These are phyloP conservation scores for Brenthis hecate DNA, from an alignment of 2,888 invertebrate genomes.

Conservation along the genomic window DNA sequence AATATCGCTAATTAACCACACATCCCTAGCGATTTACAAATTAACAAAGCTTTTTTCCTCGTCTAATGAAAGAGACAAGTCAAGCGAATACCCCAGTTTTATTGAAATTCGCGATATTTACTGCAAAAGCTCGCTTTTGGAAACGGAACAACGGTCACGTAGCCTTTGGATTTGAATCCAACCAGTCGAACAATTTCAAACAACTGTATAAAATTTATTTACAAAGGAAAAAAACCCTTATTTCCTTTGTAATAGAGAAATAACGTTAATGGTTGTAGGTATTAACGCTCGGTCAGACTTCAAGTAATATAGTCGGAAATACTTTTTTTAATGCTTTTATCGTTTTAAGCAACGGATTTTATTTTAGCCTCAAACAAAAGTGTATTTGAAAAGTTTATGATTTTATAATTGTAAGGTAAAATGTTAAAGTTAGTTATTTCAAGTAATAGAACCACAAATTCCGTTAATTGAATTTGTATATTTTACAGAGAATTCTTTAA, in stretches of 20 bases:
- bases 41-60: conserved; percentile 12
- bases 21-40: conserved; percentile 6
- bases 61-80: conserved; percentile 33
- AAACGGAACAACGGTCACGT: conserved; percentile 33
- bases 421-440: too few species aligned
- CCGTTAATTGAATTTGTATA: too few species aligned
- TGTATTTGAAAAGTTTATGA: too few species aligned
- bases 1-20: conserved; percentile 8
- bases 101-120: conserved; percentile 42
- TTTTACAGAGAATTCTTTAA: too few species aligned
- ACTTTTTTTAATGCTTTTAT: conserved; percentile 4
- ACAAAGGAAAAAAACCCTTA: conserved; percentile 16
- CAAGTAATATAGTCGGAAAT: conserved; percentile 18
- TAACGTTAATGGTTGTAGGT: not conserved
- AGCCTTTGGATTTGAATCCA: conserved; percentile 27
- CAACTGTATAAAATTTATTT: conserved; percentile 16
- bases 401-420: too few species aligned
- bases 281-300: conserved; percentile 19
- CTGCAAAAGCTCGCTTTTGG: conserved; percentile 36
- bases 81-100: conserved; percentile 28
- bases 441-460: too few species aligned
- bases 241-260: conserved; percentile 5
- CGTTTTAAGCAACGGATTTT: not conserved
- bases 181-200: conserved; percentile 21
- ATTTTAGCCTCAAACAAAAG: too few species aligned